These are phyloP conservation scores for Morinoia aosen DNA, from an alignment of 2,888 invertebrate species.

Conservation along the genomic window DNA sequence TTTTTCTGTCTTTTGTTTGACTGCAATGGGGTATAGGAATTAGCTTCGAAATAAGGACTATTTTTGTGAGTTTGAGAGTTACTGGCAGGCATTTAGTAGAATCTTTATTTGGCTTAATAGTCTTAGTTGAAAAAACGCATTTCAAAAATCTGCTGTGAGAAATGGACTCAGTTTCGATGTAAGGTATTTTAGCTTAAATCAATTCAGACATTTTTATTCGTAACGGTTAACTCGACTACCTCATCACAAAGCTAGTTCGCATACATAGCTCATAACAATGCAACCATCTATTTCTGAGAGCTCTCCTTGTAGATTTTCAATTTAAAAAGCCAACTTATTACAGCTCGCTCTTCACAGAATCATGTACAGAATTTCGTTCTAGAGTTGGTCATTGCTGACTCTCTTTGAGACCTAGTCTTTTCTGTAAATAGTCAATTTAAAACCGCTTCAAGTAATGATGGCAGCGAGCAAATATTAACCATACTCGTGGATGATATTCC, in stretches of 20 bases:
- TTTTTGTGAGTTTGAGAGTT: not conserved
- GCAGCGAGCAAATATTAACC: constrained; percentile 1
- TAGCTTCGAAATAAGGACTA: too few relatives aligned
- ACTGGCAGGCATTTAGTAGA: not conserved
- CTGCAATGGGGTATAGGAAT: too few relatives aligned
- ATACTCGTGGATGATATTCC: not conserved
- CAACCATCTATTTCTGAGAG: not conserved
- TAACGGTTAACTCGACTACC: not conserved
- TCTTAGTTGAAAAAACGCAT: too few relatives aligned
- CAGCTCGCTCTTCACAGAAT: not conserved
- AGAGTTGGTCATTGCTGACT: not conserved
- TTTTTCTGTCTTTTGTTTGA: too few relatives aligned
- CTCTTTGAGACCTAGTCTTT: not conserved
- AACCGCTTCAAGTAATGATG: not conserved
- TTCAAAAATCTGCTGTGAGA: too few relatives aligned
- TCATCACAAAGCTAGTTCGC: not conserved
- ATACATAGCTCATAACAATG: not conserved
- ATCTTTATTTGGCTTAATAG: not conserved
- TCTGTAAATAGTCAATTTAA: not conserved
- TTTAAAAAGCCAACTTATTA: not conserved
- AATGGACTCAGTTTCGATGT: not conserved
- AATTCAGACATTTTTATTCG: not conserved
- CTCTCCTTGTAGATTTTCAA: not conserved
- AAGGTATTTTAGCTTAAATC: not conserved
- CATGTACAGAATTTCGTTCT: not conserved